Conservation (phyloP, 2,888 invertebrate species). For the Subacronicta megacephala region DNA sequence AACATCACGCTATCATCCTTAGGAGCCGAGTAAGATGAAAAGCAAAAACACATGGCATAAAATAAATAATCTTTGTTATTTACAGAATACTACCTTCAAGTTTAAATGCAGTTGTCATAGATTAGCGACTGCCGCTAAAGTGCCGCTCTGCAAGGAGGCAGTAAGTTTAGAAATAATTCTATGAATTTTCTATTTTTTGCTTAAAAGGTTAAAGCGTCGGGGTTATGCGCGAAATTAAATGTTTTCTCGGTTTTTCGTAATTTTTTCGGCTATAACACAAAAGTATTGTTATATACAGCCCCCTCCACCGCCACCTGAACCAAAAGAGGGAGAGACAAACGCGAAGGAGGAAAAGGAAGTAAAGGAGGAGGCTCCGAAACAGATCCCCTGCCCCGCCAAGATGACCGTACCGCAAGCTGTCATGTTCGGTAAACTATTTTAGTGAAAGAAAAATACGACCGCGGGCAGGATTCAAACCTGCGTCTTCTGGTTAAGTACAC, state of each 20-base stretch:
- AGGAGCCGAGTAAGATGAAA: too few species aligned
- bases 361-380: slow-evolving; percentile 55
- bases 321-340: slow-evolving; percentile 1
- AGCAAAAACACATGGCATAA: too few species aligned
- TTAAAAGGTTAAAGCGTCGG: too few species aligned
- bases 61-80: slow-evolving; percentile 27
- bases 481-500: too few species aligned
- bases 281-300: neutral
- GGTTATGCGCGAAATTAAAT: too few species aligned
- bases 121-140: slow-evolving; percentile 67
- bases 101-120: slow-evolving; percentile 80
- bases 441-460: too few species aligned
- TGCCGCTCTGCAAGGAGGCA: slow-evolving; percentile 61
- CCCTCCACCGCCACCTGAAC: neutral
- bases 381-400: slow-evolving; percentile 78
- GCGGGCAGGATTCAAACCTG: too few species aligned
- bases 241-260: too few species aligned
- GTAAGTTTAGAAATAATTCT: slow-evolving; percentile 36
- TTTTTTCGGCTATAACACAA: too few species aligned
- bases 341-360: slow-evolving; percentile 38
- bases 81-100: slow-evolving; percentile 75
- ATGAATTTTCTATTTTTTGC: too few species aligned
- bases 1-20: too few species aligned
- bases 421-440: slow-evolving; percentile 70
- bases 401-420: slow-evolving; percentile 69